Percentiles rank a stretch among this genome's conserved stretches.
phyloP scores from a whole-genome alignment of 2,888 invertebrate species.

The Thecocarcelia acutangulata region DNA sequence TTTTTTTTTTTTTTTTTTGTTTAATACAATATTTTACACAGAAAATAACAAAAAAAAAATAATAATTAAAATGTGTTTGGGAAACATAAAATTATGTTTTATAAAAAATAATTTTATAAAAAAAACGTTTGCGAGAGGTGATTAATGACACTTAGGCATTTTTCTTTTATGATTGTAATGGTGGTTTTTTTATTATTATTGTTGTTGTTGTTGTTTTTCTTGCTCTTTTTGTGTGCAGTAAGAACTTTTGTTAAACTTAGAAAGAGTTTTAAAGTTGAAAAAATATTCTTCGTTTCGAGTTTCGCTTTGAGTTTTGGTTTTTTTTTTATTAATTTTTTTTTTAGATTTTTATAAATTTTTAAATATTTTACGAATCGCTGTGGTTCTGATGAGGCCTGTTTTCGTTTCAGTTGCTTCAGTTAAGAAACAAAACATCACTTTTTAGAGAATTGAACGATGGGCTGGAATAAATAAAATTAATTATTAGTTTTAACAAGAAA shows the following conservation, averaged over 20 bases:
- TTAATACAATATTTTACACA: constrained; percentile 74
- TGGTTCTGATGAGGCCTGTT: constrained; percentile 57
- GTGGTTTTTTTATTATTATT: no score
- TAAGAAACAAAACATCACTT: constrained; percentile 14
- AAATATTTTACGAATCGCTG: constrained; percentile 48
- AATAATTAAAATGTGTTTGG: no score
- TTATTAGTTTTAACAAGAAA: background rate
- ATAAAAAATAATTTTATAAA: constrained; percentile 49
- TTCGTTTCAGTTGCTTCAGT: constrained; percentile 59
- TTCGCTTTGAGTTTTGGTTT: constrained; percentile 56
- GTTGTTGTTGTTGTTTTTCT: constrained; percentile 35
- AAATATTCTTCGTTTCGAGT: constrained; percentile 68
- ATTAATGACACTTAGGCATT: constrained; percentile 63
- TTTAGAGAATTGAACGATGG: constrained; percentile 49
- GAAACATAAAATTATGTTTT: constrained; percentile 32
- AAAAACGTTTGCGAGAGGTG: constrained; percentile 47
- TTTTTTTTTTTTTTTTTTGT: no score
- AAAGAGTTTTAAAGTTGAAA: constrained; percentile 66
- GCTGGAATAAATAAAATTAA: constrained; percentile 12
- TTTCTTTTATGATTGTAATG: constrained; percentile 9
- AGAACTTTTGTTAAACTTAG: background rate
- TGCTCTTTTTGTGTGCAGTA: constrained; percentile 35
- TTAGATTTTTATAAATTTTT: background rate
- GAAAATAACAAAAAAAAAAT: constrained; percentile 60
- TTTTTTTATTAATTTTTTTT: constrained; percentile 5